Base-by-base conservation (phyloP, 2,113 vertebrate genomes). In the Asarcornis scutulata region DNA sequence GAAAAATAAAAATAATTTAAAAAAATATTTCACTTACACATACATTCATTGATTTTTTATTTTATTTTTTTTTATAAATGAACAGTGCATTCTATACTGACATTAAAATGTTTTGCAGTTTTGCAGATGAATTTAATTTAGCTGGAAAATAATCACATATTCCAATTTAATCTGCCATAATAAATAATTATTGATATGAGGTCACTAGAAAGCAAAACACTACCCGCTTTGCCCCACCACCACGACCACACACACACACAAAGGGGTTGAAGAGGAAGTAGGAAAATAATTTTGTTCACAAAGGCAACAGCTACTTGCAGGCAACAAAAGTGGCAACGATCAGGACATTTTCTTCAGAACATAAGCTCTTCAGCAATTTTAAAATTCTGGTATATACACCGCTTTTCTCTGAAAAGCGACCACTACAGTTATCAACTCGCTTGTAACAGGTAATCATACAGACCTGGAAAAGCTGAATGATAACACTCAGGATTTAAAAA, bases 71-170 rank as follows among this genome's bases (percentile, higher is more conserved):
- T 79, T 59, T 32, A 48, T 67, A 94, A 72, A 60, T 1, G 4
- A 50, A 72, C n/a, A 50, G 66, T 0, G 0, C 13, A 75, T 46
- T 94, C 52, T 83, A 31, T 6, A 88, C 9, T 40, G 60, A 55
- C 66, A 85, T 13, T 69, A 58, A 91, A 96, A 96, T 95, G 55
- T 55, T 26, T 63, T 7, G 48, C 7, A 69, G 22, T 32, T 92
- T 91, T 91, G 79, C 26, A 90, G 52, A 86, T 53, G 7, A 50
- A 69, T 78, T 96, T 92, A 48, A 90, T 83, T 94, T 79, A 96
- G 42, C 58, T 90, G 36, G 74, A 94, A 91, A 62, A 94, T 50
- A 85, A 95, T 59, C 6, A 95, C 56, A 76, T 80, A 81, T 25
- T 95, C 66, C 48, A 36, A 5, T 93, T 95, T 94, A 46, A 40